These are phyloP conservation scores for Nomada fucata DNA, from an alignment of 2,888 invertebrate genomes.

Conservation along the genomic window DNA sequence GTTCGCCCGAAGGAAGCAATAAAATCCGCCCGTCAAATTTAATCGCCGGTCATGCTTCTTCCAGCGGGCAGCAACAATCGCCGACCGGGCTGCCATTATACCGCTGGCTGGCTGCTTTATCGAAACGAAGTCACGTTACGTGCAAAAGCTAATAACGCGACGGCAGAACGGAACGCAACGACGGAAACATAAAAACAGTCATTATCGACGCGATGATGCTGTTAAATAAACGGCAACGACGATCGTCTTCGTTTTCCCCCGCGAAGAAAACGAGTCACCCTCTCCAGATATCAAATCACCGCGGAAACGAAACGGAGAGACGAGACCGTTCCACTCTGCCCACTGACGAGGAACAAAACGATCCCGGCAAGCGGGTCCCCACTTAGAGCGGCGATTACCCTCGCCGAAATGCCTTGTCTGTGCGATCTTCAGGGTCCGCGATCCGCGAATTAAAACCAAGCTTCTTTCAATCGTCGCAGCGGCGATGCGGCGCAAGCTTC, in stretches of 20 bases:
- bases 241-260: background rate
- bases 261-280: background rate
- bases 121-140: constrained; percentile 25
- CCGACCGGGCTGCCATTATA: constrained; percentile 27
- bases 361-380: background rate
- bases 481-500: constrained; percentile 41
- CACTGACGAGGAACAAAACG: background rate
- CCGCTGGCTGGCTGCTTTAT: background rate
- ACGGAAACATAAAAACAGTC: constrained; percentile 19
- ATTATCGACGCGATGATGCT: constrained; percentile 9
- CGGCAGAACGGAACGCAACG: background rate
- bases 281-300: background rate
- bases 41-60: constrained; percentile 34
- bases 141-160: constrained; percentile 26
- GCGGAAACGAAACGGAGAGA: background rate
- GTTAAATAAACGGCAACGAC: background rate
- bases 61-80: constrained; percentile 30
- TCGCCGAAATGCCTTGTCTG: constrained; percentile 35
- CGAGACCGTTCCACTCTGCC: background rate
- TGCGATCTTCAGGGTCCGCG: constrained; percentile 19
- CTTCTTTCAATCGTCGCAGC: constrained; percentile 47
- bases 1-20: constrained; percentile 27
- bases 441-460: constrained; percentile 47
- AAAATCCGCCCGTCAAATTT: constrained; percentile 47
- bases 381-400: constrained; percentile 52